A percentile compares a stretch with the other conserved stretches of the same genome.
Evolutionary conservation across 2,888 invertebrate genomes (phyloP).

Genomic region (Rosalia funebris): DNA sequence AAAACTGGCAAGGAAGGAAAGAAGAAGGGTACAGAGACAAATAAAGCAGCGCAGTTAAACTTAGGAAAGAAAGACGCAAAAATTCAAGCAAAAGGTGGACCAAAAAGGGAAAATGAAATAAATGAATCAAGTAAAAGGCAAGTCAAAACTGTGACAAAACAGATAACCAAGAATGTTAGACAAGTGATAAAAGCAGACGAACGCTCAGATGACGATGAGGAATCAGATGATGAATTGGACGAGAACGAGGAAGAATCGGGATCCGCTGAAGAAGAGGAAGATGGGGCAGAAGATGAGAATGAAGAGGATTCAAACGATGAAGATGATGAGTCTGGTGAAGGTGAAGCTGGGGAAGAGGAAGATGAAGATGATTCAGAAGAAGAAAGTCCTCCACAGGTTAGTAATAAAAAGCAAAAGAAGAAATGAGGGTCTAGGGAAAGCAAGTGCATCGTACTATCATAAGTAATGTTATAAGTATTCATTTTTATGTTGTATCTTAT

Average conservation of each 20-base stretch:
- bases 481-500: slow-evolving; percentile 4
- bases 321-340: slow-evolving; percentile 36
- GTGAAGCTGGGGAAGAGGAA: slow-evolving; percentile 39
- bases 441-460: no score
- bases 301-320: slow-evolving; percentile 39
- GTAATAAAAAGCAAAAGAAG: slow-evolving; percentile 41
- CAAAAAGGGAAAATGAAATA: slow-evolving; percentile 29
- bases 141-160: not conserved
- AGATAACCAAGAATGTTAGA: not conserved
- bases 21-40: slow-evolving; percentile 1
- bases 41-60: not conserved
- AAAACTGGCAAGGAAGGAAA: slow-evolving; percentile 1
- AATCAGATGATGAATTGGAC: slow-evolving; percentile 38
- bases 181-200: slow-evolving; percentile 17
- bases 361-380: slow-evolving; percentile 38
- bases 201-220: slow-evolving; percentile 27
- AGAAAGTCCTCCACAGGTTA: slow-evolving; percentile 40
- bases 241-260: slow-evolving; percentile 37
- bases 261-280: slow-evolving; percentile 36
- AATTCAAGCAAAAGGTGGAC: slow-evolving; percentile 23
- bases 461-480: no score
- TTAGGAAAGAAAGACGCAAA: not conserved
- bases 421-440: slow-evolving; percentile 36
- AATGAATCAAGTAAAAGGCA: not conserved
- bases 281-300: slow-evolving; percentile 36